Conservation (phyloP, 2,888 invertebrate species). For the Brachypalpus laphriformis region DNA sequence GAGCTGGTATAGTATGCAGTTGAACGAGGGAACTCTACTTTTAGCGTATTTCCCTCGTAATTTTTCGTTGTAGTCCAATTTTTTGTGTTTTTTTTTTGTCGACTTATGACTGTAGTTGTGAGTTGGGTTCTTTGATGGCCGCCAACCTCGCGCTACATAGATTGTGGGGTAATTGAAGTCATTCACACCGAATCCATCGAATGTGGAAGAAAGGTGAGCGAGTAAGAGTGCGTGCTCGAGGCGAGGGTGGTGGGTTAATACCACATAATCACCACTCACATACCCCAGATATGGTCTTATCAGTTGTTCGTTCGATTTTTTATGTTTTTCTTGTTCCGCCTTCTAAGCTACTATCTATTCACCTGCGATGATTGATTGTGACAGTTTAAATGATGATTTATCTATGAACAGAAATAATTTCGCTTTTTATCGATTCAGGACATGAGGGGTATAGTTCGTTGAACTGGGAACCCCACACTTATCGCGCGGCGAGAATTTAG, state of each 20-base stretch:
- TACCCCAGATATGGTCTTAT: constrained; percentile 10
- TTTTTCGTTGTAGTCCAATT: constrained; percentile 69
- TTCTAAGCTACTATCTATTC: background rate
- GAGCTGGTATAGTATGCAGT: constrained; percentile 16
- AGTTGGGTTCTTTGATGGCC: constrained; percentile 73
- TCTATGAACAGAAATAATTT: constrained; percentile 33
- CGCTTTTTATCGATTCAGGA: constrained; percentile 57
- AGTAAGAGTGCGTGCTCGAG: constrained; percentile 55
- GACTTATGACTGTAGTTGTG: constrained; percentile 41
- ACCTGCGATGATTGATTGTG: constrained; percentile 57
- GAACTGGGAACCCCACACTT: constrained; percentile 34
- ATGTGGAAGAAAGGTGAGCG: constrained; percentile 63
- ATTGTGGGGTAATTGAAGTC: constrained; percentile 82
- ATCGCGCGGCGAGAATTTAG: constrained; percentile 29
- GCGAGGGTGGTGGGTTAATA: constrained; percentile 46
- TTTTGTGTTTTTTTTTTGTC: constrained; percentile 29
- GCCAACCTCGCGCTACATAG: constrained; percentile 81
- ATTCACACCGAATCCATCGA: constrained; percentile 79
- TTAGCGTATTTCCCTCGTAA: constrained; percentile 70
- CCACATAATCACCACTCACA: constrained; percentile 29
- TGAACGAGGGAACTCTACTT: constrained; percentile 59
- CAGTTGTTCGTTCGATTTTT: background rate
- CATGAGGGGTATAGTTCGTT: constrained; percentile 40
- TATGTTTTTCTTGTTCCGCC: background rate
- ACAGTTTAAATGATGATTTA: constrained; percentile 35